Evolutionary conservation across 2,797 vertebrate species (phyloP), one percentile per base, ranked within the genome.

Genomic region (Syngnathus acus): DNA sequence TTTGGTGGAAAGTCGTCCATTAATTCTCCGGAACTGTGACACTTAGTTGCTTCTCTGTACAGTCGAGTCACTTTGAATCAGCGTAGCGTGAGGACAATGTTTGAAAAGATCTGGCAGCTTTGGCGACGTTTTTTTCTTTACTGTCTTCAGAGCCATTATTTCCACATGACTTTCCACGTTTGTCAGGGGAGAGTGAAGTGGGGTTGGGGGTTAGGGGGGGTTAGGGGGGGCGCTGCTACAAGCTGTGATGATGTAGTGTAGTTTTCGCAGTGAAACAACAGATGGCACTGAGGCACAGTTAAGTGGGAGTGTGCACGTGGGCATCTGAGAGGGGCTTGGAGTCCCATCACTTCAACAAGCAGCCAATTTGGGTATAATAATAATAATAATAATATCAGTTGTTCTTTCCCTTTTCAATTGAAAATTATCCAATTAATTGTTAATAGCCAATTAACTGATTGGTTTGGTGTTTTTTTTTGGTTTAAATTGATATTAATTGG

Each of bases 41-140:
- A 72, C 72, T 69, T 70, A 66, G 76, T 72, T 72, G 72, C 78
- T 73, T 77, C 72, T 76, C 80, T 80, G 76, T 83, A 81, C 78
- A 76, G 73, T 8, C 77, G 80, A 84, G 82, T 88, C 83, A 87
- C 84, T 87, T 88, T 85, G 88, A 86, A 84, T 86, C 79, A 78
- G 82, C 84, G 82, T 82, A 82, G 85, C 76, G 78, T 72, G 79
- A 78, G 74, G 76, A 84, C 80, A 78, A 75, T 75, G 78, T 86
- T 84, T 84, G 65, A 59, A 23, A 40, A 57, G 6, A 76, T 80
- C 86, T 85, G 83, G 85, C 86, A 88, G 87, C 85, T 89, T 86
- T 86, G 88, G 84, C 82, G 77, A 84, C 86, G 82, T 86, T 82
- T 81, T 83, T 53, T 53, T 4, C 11, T 48, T 6, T 74, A 70